Conservation (phyloP, 2,113 vertebrate species). For the Tamias sibiricus region DNA sequence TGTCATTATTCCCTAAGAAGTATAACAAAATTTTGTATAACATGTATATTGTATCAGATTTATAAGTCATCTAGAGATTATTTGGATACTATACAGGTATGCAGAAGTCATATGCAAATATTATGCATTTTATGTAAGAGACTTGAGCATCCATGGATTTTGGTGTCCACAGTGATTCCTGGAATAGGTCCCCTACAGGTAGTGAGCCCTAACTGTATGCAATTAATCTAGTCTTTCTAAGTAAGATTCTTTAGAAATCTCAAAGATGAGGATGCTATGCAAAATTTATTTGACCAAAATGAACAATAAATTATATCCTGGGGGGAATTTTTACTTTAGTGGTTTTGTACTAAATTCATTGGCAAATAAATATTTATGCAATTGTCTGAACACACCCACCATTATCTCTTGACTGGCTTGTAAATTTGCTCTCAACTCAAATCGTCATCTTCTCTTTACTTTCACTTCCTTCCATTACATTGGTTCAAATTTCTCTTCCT, state of each 20-base stretch:
- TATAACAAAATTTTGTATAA: neutral
- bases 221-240: neutral
- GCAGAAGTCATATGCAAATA: neutral
- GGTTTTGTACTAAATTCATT: neutral
- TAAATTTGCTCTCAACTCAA: neutral
- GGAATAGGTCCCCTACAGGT: neutral
- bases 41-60: neutral
- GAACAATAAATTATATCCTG: neutral
- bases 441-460: neutral
- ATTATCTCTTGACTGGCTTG: neutral
- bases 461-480: neutral
- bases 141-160: fast-evolving
- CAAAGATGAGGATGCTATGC: neutral
- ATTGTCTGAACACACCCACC: neutral
- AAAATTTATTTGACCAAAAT: neutral
- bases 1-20: neutral
- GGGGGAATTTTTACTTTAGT: neutral
- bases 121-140: neutral
- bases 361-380: neutral
- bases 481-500: neutral
- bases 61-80: neutral
- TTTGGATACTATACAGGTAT: too few species aligned
- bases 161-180: neutral
- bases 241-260: neutral
- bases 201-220: neutral